phyloP scores from a whole-genome alignment of 2,113 vertebrate genomes.

The Ochotona princeps region DNA sequence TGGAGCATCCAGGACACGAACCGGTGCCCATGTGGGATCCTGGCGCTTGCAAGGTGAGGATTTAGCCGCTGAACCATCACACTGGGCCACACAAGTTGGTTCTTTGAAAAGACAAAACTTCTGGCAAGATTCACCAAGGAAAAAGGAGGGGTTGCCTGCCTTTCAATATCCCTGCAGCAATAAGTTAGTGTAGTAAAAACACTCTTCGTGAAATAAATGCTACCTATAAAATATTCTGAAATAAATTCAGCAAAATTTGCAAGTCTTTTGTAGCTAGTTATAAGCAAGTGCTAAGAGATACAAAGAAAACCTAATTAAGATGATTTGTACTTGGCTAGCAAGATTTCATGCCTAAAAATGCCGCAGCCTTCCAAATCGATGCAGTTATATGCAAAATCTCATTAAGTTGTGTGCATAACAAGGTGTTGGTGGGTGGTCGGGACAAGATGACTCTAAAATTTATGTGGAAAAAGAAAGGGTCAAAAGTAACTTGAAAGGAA shows the following conservation, averaged over 20 bases:
- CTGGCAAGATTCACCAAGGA: neutral
- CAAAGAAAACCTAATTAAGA: neutral
- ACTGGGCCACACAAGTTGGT: neutral
- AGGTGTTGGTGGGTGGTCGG: rapidly evolving
- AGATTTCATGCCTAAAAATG: neutral
- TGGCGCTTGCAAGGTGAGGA: too few species aligned
- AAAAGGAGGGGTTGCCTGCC: neutral
- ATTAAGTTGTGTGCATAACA: too few species aligned
- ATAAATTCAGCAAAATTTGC: neutral
- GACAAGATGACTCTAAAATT: neutral
- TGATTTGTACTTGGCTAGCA: neutral
- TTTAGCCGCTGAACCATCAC: too few species aligned
- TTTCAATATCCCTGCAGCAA: neutral
- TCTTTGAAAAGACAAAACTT: neutral
- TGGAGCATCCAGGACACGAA: too few species aligned
- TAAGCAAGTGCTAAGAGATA: neutral
- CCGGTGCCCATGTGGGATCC: too few species aligned
- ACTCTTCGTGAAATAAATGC: neutral
- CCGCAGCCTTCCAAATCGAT: neutral
- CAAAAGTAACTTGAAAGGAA: slow-evolving; percentile 14
- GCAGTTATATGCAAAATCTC: neutral
- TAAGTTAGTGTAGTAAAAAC: neutral
- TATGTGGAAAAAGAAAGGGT: neutral
- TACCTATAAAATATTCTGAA: neutral
- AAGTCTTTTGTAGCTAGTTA: neutral